Conservation (phyloP, 2,113 vertebrate genomes). For the Odontesthes bonariensis region DNA sequence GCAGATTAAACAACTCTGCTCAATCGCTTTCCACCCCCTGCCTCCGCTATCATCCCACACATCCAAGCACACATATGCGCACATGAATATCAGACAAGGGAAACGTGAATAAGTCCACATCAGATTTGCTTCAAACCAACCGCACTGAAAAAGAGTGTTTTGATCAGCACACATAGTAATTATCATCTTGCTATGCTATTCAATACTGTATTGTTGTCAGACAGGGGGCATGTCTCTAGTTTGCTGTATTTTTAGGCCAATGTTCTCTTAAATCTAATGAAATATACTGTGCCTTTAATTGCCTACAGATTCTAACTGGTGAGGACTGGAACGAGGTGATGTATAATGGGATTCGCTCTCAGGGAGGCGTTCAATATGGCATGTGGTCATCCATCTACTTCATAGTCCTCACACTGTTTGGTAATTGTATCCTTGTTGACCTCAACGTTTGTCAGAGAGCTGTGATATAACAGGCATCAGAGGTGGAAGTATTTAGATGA, state of each 20-base stretch:
- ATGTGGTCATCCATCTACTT: slow-evolving; percentile 99
- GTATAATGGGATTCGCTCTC: slow-evolving; percentile 98
- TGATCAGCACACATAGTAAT: slow-evolving; percentile 57
- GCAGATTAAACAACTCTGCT: slow-evolving; percentile 77
- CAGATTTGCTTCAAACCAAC: slow-evolving; percentile 54
- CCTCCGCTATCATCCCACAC: slow-evolving; percentile 75
- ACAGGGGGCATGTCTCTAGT: slow-evolving; percentile 11
- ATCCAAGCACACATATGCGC: slow-evolving; percentile 72
- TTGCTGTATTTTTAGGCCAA: slow-evolving; percentile 23
- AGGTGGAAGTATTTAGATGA: slow-evolving; percentile 11
- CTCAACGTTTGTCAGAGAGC: slow-evolving; percentile 15
- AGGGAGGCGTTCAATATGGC: slow-evolving; percentile 96
- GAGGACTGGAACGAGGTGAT: slow-evolving; percentile 99
- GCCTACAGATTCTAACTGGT: slow-evolving; percentile 91
- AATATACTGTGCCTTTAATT: slow-evolving; percentile 29
- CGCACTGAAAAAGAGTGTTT: slow-evolving; percentile 52
- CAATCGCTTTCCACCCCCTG: slow-evolving; percentile 63
- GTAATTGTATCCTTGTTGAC: slow-evolving; percentile 94
- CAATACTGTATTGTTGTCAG: slow-evolving; percentile 33
- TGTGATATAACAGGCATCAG: slow-evolving; percentile 6
- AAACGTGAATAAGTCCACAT: slow-evolving; percentile 66
- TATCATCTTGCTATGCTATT: slow-evolving; percentile 44
- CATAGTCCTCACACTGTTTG: slow-evolving; percentile 97
- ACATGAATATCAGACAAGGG: slow-evolving; percentile 70
- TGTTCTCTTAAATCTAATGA: slow-evolving; percentile 5